A percentile compares a stretch with the other conserved stretches of the same genome.
Evolutionary conservation across 2,113 vertebrate genomes (phyloP).

Genomic region (Merops nubicus): DNA sequence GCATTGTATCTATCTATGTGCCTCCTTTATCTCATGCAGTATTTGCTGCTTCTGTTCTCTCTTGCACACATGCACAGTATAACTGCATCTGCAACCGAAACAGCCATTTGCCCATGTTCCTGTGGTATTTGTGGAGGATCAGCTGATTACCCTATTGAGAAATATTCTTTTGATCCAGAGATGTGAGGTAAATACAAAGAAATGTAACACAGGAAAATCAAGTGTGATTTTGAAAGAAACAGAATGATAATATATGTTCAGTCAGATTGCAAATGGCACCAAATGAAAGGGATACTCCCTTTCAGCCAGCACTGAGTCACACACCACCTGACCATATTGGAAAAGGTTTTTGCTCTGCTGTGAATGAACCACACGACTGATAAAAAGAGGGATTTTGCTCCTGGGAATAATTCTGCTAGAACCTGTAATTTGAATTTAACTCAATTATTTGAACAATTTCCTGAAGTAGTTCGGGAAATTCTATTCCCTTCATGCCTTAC

Average conservation of each 20-base stretch:
- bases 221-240: neutral
- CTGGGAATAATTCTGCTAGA: neutral
- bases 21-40: neutral
- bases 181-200: conserved; percentile 9
- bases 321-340: neutral
- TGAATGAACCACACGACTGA: neutral
- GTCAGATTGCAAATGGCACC: neutral
- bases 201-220: neutral
- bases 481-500: neutral
- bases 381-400: neutral
- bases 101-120: neutral
- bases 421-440: neutral
- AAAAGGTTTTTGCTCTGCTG: neutral
- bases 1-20: accelerated
- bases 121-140: neutral
- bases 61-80: neutral
- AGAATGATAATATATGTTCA: neutral
- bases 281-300: neutral
- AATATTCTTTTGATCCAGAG: neutral
- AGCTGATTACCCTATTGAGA: neutral
- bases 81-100: neutral
- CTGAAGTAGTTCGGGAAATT: neutral
- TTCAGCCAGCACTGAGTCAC: neutral
- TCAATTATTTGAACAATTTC: neutral
- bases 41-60: neutral